Evolutionary conservation across 2,113 vertebrate genomes (phyloP).

Genomic region (Colistium nudipinnis): DNA sequence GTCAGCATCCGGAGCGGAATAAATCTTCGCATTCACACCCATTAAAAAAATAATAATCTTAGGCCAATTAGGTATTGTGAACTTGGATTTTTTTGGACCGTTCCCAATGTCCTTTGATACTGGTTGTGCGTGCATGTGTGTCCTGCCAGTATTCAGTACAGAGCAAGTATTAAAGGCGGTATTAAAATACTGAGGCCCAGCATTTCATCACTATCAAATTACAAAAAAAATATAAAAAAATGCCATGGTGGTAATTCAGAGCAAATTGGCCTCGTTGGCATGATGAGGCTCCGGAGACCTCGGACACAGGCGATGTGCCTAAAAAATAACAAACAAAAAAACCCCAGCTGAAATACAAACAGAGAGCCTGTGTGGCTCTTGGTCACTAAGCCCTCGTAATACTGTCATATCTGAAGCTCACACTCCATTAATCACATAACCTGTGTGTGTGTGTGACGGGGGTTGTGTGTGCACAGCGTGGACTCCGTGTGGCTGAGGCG

Average conservation of each 20-base stretch:
- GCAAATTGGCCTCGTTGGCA: constrained; percentile 17
- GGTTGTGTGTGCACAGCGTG: constrained; percentile 45
- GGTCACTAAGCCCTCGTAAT: constrained; percentile 61
- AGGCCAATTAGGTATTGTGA: neutral
- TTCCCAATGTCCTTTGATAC: constrained; percentile 30
- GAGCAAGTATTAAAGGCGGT: constrained; percentile 45
- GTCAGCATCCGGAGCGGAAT: constrained; percentile 7
- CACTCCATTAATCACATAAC: constrained; percentile 77
- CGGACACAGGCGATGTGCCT: constrained; percentile 14
- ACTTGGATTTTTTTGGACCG: constrained; percentile 25
- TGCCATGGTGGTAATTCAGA: constrained; percentile 53
- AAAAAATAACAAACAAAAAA: no score
- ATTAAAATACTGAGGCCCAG: constrained; percentile 59
- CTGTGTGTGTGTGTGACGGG: constrained; percentile 57
- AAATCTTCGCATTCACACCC: constrained; percentile 19
- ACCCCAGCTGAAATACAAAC: constrained; percentile 17
- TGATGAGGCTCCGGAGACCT: constrained; percentile 32
- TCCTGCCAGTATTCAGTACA: constrained; percentile 44
- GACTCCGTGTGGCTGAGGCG: constrained; percentile 61
- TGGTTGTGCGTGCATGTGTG: constrained; percentile 6
- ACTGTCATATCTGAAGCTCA: constrained; percentile 75
- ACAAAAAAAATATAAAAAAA: constrained; percentile 44
- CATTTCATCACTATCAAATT: constrained; percentile 69
- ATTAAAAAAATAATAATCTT: constrained; percentile 2
- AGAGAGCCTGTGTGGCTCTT: constrained; percentile 56